A percentile compares a stretch with the other conserved stretches of the same genome.
Conservation (phyloP, 1,140 invertebrate species). For the Lethocerus indicus region DNA sequence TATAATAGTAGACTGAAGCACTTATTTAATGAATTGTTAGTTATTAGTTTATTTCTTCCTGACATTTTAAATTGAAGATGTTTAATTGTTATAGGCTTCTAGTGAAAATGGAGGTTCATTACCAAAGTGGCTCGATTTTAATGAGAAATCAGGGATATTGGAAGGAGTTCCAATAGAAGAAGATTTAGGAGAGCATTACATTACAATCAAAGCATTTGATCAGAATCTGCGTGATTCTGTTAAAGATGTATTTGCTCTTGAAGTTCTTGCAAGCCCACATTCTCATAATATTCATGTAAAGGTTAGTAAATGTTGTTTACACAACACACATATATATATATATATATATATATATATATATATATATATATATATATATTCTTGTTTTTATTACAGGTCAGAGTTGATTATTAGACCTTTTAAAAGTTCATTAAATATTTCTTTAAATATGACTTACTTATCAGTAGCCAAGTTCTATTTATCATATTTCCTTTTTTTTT, state of each 20-base stretch:
- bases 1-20: too few relatives aligned
- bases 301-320: constrained; percentile 18
- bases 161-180: constrained; percentile 35
- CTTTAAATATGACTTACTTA: too few relatives aligned
- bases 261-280: constrained; percentile 29
- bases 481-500: too few relatives aligned
- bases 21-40: too few relatives aligned
- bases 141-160: constrained; percentile 20
- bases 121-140: constrained; percentile 15
- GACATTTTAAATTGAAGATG: too few relatives aligned
- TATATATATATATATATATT: constrained; percentile 6
- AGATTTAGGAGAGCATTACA: constrained; percentile 34
- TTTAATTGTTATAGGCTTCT: constrained; percentile 13
- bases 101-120: constrained; percentile 9
- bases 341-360: constrained; percentile 10
- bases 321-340: too few relatives aligned
- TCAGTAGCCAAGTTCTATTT: too few relatives aligned
- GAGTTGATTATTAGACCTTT: too few relatives aligned
- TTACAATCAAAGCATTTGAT: constrained; percentile 29
- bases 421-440: too few relatives aligned
- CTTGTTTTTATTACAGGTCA: neutral
- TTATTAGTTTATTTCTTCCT: too few relatives aligned
- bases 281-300: constrained; percentile 23
- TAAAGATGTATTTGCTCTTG: constrained; percentile 34
- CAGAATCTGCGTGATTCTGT: constrained; percentile 23